These are phyloP conservation scores for Eurois occulta DNA, from an alignment of 2,888 invertebrate species.

Conservation along the genomic window DNA sequence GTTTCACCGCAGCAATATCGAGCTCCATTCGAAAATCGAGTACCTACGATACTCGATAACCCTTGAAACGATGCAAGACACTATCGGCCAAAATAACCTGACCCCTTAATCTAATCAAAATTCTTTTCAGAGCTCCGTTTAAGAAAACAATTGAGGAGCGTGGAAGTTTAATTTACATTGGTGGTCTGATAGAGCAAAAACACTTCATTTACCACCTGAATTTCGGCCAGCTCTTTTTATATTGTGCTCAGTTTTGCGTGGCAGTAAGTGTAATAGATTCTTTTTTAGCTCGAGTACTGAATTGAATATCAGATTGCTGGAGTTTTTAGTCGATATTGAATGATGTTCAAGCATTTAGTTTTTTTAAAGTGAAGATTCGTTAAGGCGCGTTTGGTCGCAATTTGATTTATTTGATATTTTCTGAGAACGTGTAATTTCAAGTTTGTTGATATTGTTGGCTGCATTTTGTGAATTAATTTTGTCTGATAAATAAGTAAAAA, in stretches of 20 bases:
- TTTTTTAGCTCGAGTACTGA: conserved; percentile 56
- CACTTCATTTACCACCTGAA: conserved; percentile 74
- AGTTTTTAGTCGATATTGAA: conserved; percentile 53
- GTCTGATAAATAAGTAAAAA: not conserved
- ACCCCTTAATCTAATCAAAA: conserved; percentile 56
- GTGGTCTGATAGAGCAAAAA: conserved; percentile 69
- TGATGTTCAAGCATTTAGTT: conserved; percentile 31
- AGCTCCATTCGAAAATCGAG: conserved; percentile 70
- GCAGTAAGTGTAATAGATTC: conserved; percentile 70
- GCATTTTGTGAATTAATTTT: not conserved
- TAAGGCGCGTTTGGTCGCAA: conserved; percentile 8
- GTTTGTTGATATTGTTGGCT: not conserved
- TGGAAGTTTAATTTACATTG: conserved; percentile 56
- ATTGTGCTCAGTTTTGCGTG: conserved; percentile 68
- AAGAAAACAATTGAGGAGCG: conserved; percentile 40
- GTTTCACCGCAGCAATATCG: conserved; percentile 64
- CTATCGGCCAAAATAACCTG: conserved; percentile 62
- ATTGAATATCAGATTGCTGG: conserved; percentile 53
- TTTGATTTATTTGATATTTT: conserved; percentile 27
- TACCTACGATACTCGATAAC: conserved; percentile 68
- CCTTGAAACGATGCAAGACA: conserved; percentile 70
- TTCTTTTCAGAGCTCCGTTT: conserved; percentile 29
- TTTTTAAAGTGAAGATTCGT: conserved; percentile 22
- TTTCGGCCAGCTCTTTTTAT: conserved; percentile 68
- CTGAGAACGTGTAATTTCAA: not conserved